Percentiles rank a stretch among this genome's conserved stretches.
Conservation (phyloP, 1,140 invertebrate genomes). For the Coelopa frigida region DNA sequence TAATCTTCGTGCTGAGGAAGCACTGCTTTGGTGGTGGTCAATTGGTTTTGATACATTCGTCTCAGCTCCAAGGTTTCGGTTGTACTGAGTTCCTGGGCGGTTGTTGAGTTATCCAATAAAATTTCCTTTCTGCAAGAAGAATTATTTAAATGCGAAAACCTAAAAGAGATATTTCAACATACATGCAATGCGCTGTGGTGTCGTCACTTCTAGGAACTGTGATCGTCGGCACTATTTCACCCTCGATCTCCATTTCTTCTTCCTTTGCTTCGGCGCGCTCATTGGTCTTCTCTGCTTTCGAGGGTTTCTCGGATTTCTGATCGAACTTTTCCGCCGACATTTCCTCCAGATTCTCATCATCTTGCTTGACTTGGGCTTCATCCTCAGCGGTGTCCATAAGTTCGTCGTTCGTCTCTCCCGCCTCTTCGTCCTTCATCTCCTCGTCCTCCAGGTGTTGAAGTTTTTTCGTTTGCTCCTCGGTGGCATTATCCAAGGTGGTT, state of each 20-base stretch:
- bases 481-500: conserved; percentile 60
- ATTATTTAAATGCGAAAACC: neutral
- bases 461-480: conserved; percentile 75
- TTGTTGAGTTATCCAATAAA: conserved; percentile 26
- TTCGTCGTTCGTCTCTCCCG: conserved; percentile 49
- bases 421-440: conserved; percentile 51
- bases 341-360: conserved; percentile 47
- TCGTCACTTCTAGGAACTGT: conserved; percentile 61
- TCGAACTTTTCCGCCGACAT: conserved; percentile 50
- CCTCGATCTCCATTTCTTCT: conserved; percentile 61
- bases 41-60: conserved; percentile 34
- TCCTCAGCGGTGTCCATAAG: conserved; percentile 30
- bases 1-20: conserved; percentile 35
- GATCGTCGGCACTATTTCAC: conserved; percentile 62
- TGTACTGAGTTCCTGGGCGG: conserved; percentile 25
- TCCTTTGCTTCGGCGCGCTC: conserved; percentile 39
- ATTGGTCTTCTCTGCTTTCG: conserved; percentile 46
- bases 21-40: conserved; percentile 25
- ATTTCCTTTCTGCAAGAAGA: conserved; percentile 27
- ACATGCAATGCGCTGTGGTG: conserved; percentile 57
- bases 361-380: conserved; percentile 21
- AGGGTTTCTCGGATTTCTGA: conserved; percentile 47
- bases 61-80: conserved; percentile 32
- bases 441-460: conserved; percentile 53
- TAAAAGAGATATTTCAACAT: conserved; percentile 16